A percentile compares a stretch with the other conserved stretches of the same genome.
Conservation (phyloP, 2,888 invertebrate genomes). For the Choristoneura rosaceana region DNA sequence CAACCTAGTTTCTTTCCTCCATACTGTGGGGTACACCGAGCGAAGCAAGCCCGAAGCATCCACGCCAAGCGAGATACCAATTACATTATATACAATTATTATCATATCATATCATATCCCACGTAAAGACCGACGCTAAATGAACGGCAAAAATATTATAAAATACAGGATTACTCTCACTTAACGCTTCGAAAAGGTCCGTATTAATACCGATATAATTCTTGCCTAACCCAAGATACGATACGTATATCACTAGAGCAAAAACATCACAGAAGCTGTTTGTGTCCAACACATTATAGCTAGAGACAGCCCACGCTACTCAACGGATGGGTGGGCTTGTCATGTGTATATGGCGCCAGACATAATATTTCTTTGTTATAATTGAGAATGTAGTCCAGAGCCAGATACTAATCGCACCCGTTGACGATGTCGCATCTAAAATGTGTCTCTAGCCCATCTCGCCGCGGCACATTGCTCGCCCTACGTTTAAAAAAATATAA, state of each 20-base stretch:
- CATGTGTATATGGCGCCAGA: background rate
- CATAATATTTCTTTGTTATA: background rate
- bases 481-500: slow-evolving; percentile 80
- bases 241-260: slow-evolving; percentile 67
- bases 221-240: slow-evolving; percentile 55
- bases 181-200: slow-evolving; percentile 43
- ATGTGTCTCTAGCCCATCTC: slow-evolving; percentile 1
- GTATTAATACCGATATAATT: slow-evolving; percentile 40
- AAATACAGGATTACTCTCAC: slow-evolving; percentile 66
- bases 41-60: slow-evolving; percentile 75
- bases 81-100: slow-evolving; percentile 80
- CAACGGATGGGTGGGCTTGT: background rate
- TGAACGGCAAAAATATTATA: slow-evolving; percentile 76
- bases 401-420: background rate
- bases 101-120: slow-evolving; percentile 58
- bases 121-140: slow-evolving; percentile 64
- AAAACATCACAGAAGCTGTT: slow-evolving; percentile 80
- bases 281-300: slow-evolving; percentile 64
- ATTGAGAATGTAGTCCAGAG: background rate
- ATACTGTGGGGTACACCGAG: slow-evolving; percentile 47
- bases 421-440: background rate
- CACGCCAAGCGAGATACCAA: slow-evolving; percentile 70
- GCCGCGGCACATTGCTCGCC: slow-evolving; percentile 62
- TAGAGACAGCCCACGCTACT: background rate
- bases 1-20: slow-evolving; percentile 44